phyloP scores from a whole-genome alignment of 2,797 vertebrate genomes.

The Anguilla marmorata region DNA sequence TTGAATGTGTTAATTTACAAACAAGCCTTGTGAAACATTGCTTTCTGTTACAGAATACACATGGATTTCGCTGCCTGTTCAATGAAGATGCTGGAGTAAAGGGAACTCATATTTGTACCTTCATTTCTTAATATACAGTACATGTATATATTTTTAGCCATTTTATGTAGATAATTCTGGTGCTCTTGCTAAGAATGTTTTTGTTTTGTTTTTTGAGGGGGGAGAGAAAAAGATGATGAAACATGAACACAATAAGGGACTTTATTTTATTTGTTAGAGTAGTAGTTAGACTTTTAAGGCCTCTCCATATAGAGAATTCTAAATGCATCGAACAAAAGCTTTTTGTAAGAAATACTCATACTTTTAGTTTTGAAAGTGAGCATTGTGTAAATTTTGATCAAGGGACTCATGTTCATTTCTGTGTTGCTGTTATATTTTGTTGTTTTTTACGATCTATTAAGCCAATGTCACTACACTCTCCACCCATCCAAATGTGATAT shows the following conservation, averaged over 20 bases:
- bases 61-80: slow-evolving; percentile 38
- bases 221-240: slow-evolving; percentile 19
- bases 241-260: slow-evolving; percentile 40
- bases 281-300: slow-evolving; percentile 11
- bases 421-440: background rate
- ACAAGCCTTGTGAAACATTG: slow-evolving; percentile 15
- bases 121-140: slow-evolving; percentile 54
- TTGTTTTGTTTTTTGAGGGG: slow-evolving; percentile 37
- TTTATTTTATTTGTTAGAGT: slow-evolving; percentile 29
- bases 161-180: slow-evolving; percentile 60
- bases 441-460: background rate
- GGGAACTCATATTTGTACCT: slow-evolving; percentile 58
- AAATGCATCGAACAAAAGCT: background rate
- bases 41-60: slow-evolving; percentile 53
- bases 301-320: background rate
- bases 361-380: slow-evolving; percentile 5
- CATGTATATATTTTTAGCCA: slow-evolving; percentile 46
- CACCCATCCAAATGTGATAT: background rate
- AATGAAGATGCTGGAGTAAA: slow-evolving; percentile 49
- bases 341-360: background rate
- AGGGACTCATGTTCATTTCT: background rate
- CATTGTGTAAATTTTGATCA: background rate
- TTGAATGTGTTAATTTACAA: background rate
- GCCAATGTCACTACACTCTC: background rate
- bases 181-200: slow-evolving; percentile 52